Conservation (phyloP, 2,888 invertebrate genomes). For the Thelaira solivaga region DNA sequence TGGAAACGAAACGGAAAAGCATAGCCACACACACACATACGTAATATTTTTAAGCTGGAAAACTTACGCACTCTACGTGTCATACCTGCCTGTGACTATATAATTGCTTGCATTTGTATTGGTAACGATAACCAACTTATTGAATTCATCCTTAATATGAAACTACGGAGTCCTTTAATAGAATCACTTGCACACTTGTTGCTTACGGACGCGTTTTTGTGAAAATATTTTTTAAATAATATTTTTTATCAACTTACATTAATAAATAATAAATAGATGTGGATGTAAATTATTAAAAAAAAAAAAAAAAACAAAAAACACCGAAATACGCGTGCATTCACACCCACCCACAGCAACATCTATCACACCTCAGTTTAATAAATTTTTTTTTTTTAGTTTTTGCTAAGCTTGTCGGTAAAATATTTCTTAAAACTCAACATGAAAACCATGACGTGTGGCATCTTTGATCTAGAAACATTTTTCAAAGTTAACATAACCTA, state of each 20-base stretch:
- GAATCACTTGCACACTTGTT: constrained; percentile 72
- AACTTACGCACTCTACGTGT: neutral
- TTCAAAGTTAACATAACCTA: constrained; percentile 70
- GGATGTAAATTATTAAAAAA: neutral
- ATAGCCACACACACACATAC: neutral
- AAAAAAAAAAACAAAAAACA: neutral
- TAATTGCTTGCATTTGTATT: neutral
- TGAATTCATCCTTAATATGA: neutral
- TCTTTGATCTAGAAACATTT: constrained; percentile 65
- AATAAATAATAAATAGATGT: too few species aligned
- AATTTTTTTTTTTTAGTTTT: too few species aligned
- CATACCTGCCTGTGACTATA: too few species aligned
- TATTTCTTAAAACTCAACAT: neutral
- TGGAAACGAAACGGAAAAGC: constrained; percentile 49
- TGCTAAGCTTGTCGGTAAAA: neutral
- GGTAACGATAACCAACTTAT: neutral
- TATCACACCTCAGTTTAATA: too few species aligned
- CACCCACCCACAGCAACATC: too few species aligned
- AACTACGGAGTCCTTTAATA: constrained; percentile 56
- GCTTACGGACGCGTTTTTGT: constrained; percentile 66
- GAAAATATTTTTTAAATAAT: neutral
- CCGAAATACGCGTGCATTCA: neutral
- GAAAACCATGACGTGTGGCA: constrained; percentile 27
- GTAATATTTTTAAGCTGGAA: constrained; percentile 2
- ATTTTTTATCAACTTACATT: neutral